Base-by-base conservation (phyloP, 2,888 invertebrate species). In the Coleophora deauratella region DNA sequence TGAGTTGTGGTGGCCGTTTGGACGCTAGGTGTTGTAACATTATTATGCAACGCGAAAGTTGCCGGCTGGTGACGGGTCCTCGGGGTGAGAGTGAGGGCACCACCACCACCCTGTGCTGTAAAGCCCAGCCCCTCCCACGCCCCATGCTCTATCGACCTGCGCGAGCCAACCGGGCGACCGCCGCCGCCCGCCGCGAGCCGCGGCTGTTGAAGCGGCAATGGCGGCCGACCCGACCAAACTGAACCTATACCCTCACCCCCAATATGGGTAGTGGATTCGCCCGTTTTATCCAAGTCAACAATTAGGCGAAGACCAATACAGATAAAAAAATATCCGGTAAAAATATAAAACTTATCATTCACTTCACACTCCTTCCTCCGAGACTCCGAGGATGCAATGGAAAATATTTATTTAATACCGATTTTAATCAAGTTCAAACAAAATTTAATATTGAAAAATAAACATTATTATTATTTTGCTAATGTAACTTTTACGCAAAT, bases 91-190 rank as follows among this genome's bases (percentile, higher is more conserved):
- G 79, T 77, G 72, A 80, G 81, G 65, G 86, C 67, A 70, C 76
- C 85, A 69, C 85, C 67, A 70, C 76, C 84, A 69, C 85, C 72
- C 72, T 65, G 67, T 69, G 67, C 67, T 64, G 62, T 68, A 66
- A 47, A 65, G 54, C 66, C 65, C 66, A 65, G 62, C 71, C 66
- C 77, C 72, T 75, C 79, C 79, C 79, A 69, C 77, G 56, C 66
- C 66, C 66, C 73, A 64, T 68, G 72, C 73, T 77, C 71, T 82
- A 77, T 81, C 85, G 84, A 84, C 82, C 82, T 80, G 80, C 80
- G 81, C 82, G 66, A 65, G 72, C 70, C 66, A 67, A 71, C 64
- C 65, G 59, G 65, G 60, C 56, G 62, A 65, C 60, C 54, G 55
- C 49, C 55, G 58, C 59, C 54, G 63, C 62, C 65, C 70, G 67